phyloP scores from a whole-genome alignment of 2,888 invertebrate species.

The Acronicta psi region DNA sequence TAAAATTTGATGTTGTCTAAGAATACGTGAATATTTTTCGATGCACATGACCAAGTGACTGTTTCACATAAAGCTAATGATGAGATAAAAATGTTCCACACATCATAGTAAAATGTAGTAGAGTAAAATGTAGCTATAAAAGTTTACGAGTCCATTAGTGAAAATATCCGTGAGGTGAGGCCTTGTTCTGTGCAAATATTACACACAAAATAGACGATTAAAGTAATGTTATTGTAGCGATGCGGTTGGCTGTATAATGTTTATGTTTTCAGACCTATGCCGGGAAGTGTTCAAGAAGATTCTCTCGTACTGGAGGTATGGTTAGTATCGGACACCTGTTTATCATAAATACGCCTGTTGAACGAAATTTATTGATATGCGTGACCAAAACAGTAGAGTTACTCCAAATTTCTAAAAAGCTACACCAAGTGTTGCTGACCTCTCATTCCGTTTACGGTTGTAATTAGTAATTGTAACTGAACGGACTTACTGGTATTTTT shows the following conservation, averaged over 20 bases:
- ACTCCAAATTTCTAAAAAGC: constrained; percentile 28
- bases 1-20: neutral
- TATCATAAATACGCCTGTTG: constrained; percentile 20
- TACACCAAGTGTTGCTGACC: constrained; percentile 33
- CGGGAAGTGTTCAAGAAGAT: constrained; percentile 92
- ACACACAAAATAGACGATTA: constrained; percentile 6
- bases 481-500: constrained; percentile 34
- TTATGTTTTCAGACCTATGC: constrained; percentile 91
- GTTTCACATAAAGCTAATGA: constrained; percentile 24
- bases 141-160: constrained; percentile 47
- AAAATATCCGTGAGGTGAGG: constrained; percentile 31
- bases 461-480: constrained; percentile 26
- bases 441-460: constrained; percentile 20
- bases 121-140: constrained; percentile 33
- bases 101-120: constrained; percentile 27
- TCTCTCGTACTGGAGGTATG: constrained; percentile 94
- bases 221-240: constrained; percentile 19
- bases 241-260: constrained; percentile 21
- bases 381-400: constrained; percentile 54
- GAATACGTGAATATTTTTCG: neutral
- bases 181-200: constrained; percentile 59
- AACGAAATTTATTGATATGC: constrained; percentile 40
- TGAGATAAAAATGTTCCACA: constrained; percentile 22
- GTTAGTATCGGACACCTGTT: constrained; percentile 77
- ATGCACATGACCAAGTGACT: constrained; percentile 12